phyloP scores from a whole-genome alignment of 2,113 vertebrate genomes.

The Silurus meridionalis region DNA sequence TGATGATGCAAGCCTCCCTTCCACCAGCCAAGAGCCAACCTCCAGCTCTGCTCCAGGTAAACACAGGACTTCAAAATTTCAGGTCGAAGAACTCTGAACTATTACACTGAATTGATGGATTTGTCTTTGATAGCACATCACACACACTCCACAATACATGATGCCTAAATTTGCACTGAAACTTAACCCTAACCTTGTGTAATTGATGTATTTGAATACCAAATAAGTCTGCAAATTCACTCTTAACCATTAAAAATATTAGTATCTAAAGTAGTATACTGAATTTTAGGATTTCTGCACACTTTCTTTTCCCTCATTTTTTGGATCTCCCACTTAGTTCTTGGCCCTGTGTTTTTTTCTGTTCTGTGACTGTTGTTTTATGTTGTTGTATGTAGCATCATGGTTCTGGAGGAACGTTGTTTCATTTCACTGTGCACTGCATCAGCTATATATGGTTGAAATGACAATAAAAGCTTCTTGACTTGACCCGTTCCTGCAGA shows the following conservation, averaged over 20 bases:
- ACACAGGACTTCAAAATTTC: neutral
- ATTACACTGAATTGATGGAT: neutral
- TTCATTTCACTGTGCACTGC: no score
- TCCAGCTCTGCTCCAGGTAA: conserved; percentile 68
- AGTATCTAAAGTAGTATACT: neutral
- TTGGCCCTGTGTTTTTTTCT: no score
- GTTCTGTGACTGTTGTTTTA: no score
- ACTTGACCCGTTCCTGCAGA: conserved; percentile 76
- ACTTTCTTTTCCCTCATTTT: neutral
- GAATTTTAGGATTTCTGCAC: neutral
- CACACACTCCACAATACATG: neutral
- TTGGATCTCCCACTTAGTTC: no score
- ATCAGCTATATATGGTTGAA: no score
- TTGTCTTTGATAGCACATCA: neutral
- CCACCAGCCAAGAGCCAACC: conserved; percentile 92
- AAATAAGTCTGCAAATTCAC: neutral
- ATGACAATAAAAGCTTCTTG: no score
- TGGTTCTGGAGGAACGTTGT: no score
- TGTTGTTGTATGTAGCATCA: no score
- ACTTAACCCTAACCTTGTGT: no score
- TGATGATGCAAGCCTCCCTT: conserved; percentile 88
- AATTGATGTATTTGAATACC: no score
- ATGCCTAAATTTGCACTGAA: neutral
- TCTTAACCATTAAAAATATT: neutral
- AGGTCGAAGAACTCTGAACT: neutral